These are phyloP conservation scores for Hucho hucho DNA, from an alignment of 2,113 vertebrate species.

Conservation along the genomic window DNA sequence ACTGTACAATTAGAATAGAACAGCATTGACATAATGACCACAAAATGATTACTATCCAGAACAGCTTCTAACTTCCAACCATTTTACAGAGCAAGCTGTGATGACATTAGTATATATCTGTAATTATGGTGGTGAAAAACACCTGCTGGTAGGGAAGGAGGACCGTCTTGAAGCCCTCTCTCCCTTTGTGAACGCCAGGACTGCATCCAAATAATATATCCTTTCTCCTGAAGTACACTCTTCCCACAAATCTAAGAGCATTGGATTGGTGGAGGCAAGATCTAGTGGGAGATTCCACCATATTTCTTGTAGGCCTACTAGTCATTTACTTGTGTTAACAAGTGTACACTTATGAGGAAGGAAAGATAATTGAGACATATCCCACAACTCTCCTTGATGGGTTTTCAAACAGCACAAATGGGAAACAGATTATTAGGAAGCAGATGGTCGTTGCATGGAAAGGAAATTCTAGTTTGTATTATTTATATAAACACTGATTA, in stretches of 20 bases:
- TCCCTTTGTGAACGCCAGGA: neutral
- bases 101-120: slow-evolving; percentile 30
- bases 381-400: neutral
- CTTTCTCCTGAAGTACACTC: too few species aligned
- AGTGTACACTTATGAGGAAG: too few species aligned
- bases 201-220: neutral
- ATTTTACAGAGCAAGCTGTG: slow-evolving; percentile 5
- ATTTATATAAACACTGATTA: neutral
- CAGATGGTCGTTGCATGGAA: slow-evolving; percentile 11
- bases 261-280: too few species aligned
- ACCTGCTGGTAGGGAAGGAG: slow-evolving; percentile 16
- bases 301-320: too few species aligned
- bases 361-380: too few species aligned
- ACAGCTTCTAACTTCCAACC: neutral
- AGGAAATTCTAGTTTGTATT: neutral
- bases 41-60: slow-evolving; percentile 19
- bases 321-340: too few species aligned
- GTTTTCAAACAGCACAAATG: neutral
- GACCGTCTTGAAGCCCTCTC: neutral
- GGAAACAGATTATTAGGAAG: neutral
- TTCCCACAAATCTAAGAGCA: too few species aligned
- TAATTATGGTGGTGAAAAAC: slow-evolving; percentile 13
- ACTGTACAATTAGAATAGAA: slow-evolving; percentile 18
- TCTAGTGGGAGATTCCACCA: too few species aligned
- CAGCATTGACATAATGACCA: slow-evolving; percentile 25